Percentiles rank a stretch among this genome's conserved stretches.
Evolutionary conservation across 2,888 invertebrate genomes (phyloP).

Genomic region (Lucinisca nassula): DNA sequence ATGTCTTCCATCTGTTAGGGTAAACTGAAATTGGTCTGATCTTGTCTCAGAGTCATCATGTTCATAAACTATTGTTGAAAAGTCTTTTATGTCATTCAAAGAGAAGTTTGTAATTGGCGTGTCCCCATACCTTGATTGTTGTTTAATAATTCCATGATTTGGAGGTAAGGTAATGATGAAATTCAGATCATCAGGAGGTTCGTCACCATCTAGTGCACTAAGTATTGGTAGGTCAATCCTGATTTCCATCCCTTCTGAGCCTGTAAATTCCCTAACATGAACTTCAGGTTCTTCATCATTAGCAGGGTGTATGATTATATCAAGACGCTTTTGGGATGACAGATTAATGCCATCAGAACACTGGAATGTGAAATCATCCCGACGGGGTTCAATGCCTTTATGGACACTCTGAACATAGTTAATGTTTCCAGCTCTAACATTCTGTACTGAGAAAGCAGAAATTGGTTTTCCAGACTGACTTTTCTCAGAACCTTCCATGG

Average conservation of each 20-base stretch:
- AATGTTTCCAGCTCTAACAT: slow-evolving; percentile 81
- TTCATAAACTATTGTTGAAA: slow-evolving; percentile 86
- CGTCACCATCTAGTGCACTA: slow-evolving; percentile 86
- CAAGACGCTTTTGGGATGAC: slow-evolving; percentile 80
- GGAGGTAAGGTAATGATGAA: slow-evolving; percentile 84
- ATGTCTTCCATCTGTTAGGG: slow-evolving; percentile 85
- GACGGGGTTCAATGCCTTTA: slow-evolving; percentile 85
- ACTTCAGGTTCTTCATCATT: slow-evolving; percentile 88
- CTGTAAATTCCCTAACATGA: slow-evolving; percentile 86
- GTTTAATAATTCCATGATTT: slow-evolving; percentile 85
- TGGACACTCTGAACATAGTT: slow-evolving; percentile 88
- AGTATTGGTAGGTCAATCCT: slow-evolving; percentile 87
- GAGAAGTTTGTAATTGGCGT: slow-evolving; percentile 83
- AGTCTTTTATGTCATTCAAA: slow-evolving; percentile 83
- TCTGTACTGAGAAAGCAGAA: slow-evolving; percentile 85
- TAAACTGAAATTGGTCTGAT: slow-evolving; percentile 85
- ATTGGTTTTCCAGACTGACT: slow-evolving; percentile 83
- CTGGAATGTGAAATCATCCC: slow-evolving; percentile 83
- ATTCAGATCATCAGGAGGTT: slow-evolving; percentile 83
- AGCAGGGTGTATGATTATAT: slow-evolving; percentile 83
- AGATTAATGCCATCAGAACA: slow-evolving; percentile 87
- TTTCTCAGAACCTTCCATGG: slow-evolving; percentile 85
- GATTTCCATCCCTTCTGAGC: slow-evolving; percentile 87
- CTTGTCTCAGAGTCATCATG: slow-evolving; percentile 88
- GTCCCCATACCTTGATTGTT: slow-evolving; percentile 83